Conservation (phyloP, 2,113 vertebrate genomes). For the Pteropus alecto region DNA sequence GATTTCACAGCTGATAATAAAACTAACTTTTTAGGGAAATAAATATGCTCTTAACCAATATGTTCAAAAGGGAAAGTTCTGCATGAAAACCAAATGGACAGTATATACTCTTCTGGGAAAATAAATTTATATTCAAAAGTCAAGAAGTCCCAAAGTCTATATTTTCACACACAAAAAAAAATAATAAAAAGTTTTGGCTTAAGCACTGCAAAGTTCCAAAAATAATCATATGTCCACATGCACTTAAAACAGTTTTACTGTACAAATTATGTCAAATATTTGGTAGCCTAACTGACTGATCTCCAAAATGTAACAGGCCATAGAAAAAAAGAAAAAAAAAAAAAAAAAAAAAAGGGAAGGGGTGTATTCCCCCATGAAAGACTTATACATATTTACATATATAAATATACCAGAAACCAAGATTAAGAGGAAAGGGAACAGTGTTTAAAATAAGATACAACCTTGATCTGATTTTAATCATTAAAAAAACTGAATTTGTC, state of each 20-base stretch:
- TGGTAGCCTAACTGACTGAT: conserved; percentile 38
- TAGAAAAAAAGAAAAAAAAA: too few species aligned
- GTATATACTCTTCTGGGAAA: neutral
- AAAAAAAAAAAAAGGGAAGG: neutral
- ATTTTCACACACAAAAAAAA: neutral
- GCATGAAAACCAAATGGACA: neutral
- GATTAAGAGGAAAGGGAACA: conserved; percentile 29
- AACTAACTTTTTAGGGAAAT: conserved; percentile 7
- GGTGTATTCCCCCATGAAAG: neutral
- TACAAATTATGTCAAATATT: conserved; percentile 52
- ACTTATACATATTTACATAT: conserved; percentile 28
- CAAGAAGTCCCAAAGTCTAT: neutral
- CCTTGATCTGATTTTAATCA: neutral
- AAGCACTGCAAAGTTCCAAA: neutral
- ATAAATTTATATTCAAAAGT: neutral
- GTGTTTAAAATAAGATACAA: neutral
- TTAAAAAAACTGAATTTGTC: conserved; percentile 26
- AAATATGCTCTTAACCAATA: neutral
- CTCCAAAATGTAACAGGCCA: conserved; percentile 27
- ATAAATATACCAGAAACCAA: conserved; percentile 42
- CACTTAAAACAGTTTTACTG: conserved; percentile 46
- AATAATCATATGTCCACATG: neutral
- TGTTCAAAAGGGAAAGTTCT: conserved; percentile 15
- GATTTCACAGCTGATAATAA: conserved; percentile 41
- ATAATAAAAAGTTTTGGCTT: neutral